phyloP scores from a whole-genome alignment of 2,888 invertebrate species.

The Conus canariensis region DNA sequence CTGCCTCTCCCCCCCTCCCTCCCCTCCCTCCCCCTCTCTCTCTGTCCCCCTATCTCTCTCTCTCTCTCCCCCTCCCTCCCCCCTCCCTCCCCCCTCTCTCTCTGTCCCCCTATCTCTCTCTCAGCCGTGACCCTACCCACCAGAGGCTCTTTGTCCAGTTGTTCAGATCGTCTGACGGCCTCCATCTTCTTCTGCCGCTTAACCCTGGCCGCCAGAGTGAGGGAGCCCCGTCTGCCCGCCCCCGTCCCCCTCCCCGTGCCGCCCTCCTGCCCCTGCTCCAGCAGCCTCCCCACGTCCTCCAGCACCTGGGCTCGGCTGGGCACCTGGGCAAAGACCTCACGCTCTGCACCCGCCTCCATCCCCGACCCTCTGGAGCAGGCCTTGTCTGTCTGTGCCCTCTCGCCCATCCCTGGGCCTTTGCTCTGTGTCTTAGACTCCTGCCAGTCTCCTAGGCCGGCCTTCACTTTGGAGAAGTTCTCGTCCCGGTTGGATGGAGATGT shows the following conservation, averaged over 20 bases:
- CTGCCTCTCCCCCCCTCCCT: background rate
- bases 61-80: background rate
- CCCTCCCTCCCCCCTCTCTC: background rate
- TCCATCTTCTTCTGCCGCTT: background rate
- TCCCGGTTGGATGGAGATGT: no score
- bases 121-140: background rate
- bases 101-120: background rate
- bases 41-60: background rate
- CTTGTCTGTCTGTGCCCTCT: no score
- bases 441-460: background rate
- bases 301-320: background rate
- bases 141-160: conserved; percentile 11
- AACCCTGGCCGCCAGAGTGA: background rate
- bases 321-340: background rate
- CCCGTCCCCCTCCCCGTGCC: background rate
- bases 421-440: background rate
- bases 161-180: conserved; percentile 10
- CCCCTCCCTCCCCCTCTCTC: background rate
- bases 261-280: background rate
- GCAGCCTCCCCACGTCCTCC: background rate
- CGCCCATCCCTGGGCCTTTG: background rate
- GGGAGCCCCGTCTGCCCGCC: background rate
- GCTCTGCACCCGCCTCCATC: background rate
- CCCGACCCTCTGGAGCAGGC: background rate
- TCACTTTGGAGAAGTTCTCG: no score